phyloP scores from a whole-genome alignment of 2,113 vertebrate species.

The Cyprinodon variegatus region DNA sequence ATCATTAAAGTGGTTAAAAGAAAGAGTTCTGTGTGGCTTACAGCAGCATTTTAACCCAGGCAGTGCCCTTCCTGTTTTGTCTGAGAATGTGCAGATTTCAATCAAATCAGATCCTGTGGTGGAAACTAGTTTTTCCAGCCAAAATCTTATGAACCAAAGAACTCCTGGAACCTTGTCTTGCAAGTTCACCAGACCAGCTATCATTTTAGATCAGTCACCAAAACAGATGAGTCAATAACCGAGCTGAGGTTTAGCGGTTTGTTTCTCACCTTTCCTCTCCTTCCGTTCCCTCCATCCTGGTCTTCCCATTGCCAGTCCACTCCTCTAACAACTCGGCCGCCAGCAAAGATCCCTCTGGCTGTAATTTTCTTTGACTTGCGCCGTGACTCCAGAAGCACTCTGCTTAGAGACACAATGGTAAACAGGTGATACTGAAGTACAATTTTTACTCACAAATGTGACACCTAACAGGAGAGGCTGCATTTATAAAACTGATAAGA shows the following conservation, averaged over 20 bases:
- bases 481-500: not conserved
- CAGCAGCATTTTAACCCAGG: constrained; percentile 19
- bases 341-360: constrained; percentile 96
- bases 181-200: not conserved
- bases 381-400: constrained; percentile 96
- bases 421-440: not conserved
- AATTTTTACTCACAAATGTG: not conserved
- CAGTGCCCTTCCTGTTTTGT: constrained; percentile 43
- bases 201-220: not conserved
- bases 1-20: too few relatives aligned
- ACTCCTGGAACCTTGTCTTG: constrained; percentile 1
- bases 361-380: constrained; percentile 99
- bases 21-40: not conserved
- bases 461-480: not conserved
- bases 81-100: constrained; percentile 14
- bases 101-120: constrained; percentile 38
- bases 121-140: constrained; percentile 15
- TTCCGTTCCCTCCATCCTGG: constrained; percentile 98
- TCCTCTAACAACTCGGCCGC: constrained; percentile 95
- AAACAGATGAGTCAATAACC: not conserved
- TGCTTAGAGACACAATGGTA: constrained; percentile 48
- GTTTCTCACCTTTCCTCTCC: constrained; percentile 91
- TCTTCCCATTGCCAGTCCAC: constrained; percentile 99
- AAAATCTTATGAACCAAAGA: not conserved
- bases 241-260: not conserved